A percentile compares a stretch with the other conserved stretches of the same genome.
These are phyloP conservation scores for Cirrhinus mrigala DNA, from an alignment of 2,797 vertebrate genomes.

Conservation along the genomic window DNA sequence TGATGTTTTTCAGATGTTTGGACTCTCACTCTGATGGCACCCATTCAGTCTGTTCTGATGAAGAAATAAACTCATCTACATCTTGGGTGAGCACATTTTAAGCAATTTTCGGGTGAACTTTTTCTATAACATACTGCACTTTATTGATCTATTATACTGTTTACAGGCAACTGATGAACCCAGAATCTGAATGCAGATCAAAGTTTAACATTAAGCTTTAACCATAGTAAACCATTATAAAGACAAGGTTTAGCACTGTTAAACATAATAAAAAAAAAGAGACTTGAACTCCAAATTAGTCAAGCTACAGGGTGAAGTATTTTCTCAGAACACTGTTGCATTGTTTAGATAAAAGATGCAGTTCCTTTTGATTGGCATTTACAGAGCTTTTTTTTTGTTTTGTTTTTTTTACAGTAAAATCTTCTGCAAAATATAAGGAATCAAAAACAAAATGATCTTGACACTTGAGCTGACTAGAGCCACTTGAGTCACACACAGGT, in stretches of 20 bases:
- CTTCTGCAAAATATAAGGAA: not conserved
- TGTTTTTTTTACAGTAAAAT: not conserved
- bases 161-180: not conserved
- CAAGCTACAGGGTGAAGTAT: not conserved
- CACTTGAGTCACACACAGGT: not conserved
- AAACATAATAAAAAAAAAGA: not conserved
- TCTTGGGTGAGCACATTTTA: too few relatives aligned
- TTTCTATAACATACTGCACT: not conserved
- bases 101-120: too few relatives aligned
- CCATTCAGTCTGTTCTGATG: too few relatives aligned
- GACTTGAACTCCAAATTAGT: not conserved
- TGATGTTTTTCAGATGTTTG: too few relatives aligned
- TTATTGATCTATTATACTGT: not conserved
- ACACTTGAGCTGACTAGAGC: too few relatives aligned
- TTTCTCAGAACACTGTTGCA: not conserved
- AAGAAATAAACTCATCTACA: too few relatives aligned
- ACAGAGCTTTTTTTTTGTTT: too few relatives aligned
- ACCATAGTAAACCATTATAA: not conserved
- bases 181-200: not conserved
- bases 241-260: not conserved
- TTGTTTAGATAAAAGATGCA: not conserved
- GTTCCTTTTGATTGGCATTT: not conserved
- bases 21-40: too few relatives aligned
- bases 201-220: not conserved
- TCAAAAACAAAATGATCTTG: not conserved